These are phyloP conservation scores for Poeciliopsis gracilis DNA, from an alignment of 2,797 vertebrate species.

Conservation along the genomic window DNA sequence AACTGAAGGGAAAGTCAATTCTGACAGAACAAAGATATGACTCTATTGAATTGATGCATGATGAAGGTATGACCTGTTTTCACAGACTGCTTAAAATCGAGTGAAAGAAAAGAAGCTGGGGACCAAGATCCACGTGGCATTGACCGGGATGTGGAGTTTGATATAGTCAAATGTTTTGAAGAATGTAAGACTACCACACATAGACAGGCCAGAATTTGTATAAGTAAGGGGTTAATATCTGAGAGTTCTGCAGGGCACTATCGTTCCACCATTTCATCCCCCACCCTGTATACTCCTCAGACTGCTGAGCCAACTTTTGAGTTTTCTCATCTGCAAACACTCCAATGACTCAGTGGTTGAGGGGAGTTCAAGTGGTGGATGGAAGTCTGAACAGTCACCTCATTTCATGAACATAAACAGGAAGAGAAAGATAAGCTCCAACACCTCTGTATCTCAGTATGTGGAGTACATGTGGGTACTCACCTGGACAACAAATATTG, in stretches of 20 bases:
- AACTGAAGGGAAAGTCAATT: neutral
- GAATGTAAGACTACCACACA: neutral
- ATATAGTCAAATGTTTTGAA: neutral
- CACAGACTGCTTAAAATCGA: neutral
- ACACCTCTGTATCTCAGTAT: neutral
- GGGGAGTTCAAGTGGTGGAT: neutral
- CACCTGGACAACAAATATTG: neutral
- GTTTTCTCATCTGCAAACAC: neutral
- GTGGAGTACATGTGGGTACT: neutral
- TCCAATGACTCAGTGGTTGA: neutral
- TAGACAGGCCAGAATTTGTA: neutral
- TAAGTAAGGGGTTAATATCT: neutral
- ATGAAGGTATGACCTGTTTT: neutral
- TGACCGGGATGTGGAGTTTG: neutral
- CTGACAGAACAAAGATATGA: neutral
- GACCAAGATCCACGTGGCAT: neutral
- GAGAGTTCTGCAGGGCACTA: neutral
- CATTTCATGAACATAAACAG: constrained; percentile 1
- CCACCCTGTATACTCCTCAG: neutral
- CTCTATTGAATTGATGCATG: neutral
- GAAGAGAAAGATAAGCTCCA: neutral
- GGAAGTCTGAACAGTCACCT: neutral
- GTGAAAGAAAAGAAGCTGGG: neutral
- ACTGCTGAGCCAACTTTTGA: neutral
- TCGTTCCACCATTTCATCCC: neutral